These are phyloP conservation scores for Motacilla tschutschensis DNA, from an alignment of 2,113 vertebrate species.

Conservation along the genomic window DNA sequence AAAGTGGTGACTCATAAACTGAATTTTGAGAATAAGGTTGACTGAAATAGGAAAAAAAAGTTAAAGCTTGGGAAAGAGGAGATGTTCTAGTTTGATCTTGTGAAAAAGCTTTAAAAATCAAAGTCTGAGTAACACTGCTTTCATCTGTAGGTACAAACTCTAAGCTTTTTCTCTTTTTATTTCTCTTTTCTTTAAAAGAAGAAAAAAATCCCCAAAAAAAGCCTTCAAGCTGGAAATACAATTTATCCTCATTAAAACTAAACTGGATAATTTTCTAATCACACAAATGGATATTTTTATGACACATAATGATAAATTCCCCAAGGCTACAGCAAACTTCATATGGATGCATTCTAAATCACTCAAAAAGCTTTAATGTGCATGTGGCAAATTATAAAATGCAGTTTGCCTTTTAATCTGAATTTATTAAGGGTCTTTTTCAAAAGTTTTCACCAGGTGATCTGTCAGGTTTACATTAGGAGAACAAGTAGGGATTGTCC, in stretches of 20 bases:
- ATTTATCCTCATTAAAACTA: background rate
- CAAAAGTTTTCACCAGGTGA: background rate
- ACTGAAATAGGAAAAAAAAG: slow-evolving; percentile 4
- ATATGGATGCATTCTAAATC: background rate
- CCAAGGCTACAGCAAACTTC: background rate
- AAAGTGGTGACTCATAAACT: background rate
- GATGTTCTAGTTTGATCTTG: background rate
- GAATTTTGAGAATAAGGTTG: slow-evolving; percentile 25
- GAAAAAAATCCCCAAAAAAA: background rate
- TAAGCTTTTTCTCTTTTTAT: background rate
- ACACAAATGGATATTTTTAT: background rate
- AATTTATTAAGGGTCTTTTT: background rate
- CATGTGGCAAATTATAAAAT: background rate
- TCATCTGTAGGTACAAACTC: background rate
- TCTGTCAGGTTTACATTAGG: background rate
- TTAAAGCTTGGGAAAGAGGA: background rate
- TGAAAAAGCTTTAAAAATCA: slow-evolving; percentile 20
- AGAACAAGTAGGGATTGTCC: background rate
- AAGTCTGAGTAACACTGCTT: slow-evolving; percentile 24
- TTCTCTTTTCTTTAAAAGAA: background rate
- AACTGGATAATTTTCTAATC: background rate
- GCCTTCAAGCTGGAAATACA: background rate
- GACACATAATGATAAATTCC: background rate
- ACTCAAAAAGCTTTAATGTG: background rate
- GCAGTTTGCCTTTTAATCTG: background rate